phyloP scores from a whole-genome alignment of 2,888 invertebrate genomes.

The Margaritifera margaritifera region DNA sequence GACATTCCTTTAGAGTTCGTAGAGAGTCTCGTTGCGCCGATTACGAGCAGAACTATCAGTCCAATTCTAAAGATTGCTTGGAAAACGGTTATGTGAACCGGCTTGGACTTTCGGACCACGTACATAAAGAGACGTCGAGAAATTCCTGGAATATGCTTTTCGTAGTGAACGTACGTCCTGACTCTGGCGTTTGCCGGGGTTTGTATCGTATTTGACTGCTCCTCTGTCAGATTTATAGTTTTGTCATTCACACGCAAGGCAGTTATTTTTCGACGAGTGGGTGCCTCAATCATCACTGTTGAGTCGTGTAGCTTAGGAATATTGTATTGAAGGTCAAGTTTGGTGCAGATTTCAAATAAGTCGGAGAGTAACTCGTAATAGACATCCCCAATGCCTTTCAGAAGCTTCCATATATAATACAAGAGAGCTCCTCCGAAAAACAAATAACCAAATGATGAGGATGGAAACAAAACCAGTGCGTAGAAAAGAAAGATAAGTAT shows the following conservation, averaged over 20 bases:
- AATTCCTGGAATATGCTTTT: constrained; percentile 17
- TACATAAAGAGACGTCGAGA: constrained; percentile 10
- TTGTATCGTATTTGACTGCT: too few relatives aligned
- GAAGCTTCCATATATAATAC: constrained; percentile 18
- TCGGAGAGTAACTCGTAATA: constrained; percentile 24
- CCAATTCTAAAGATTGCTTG: constrained; percentile 10
- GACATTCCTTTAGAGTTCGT: constrained; percentile 1
- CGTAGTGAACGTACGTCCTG: background rate
- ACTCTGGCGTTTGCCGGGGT: too few relatives aligned
- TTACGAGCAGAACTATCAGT: constrained; percentile 11
- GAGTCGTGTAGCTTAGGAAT: constrained; percentile 3
- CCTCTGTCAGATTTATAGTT: too few relatives aligned
- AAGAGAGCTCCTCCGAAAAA: constrained; percentile 18
- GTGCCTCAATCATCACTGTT: constrained; percentile 6
- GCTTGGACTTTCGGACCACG: constrained; percentile 9
- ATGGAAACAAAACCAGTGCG: constrained; percentile 21
- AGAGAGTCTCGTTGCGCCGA: constrained; percentile 2
- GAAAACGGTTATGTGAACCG: constrained; percentile 18
- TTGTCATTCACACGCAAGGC: too few relatives aligned
- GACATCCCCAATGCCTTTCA: constrained; percentile 11
- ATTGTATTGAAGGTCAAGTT: constrained; percentile 7
- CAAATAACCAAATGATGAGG: constrained; percentile 24
- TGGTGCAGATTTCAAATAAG: constrained; percentile 10
- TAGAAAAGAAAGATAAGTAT: constrained; percentile 18
- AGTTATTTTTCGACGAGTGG: too few relatives aligned